Conservation (phyloP, 2,888 invertebrate genomes). For the Lobophora halterata region DNA sequence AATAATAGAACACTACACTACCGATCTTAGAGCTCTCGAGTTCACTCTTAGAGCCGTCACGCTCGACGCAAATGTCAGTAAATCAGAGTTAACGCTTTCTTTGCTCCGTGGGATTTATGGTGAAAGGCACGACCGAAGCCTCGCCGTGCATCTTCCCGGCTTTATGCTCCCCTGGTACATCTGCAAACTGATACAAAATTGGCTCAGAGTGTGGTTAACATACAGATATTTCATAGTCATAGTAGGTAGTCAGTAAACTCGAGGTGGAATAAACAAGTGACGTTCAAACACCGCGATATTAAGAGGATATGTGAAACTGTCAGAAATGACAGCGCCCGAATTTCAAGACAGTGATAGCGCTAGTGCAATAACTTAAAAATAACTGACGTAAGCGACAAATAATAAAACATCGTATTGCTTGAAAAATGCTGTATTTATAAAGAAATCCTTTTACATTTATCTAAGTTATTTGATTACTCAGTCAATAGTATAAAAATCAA, state of each 20-base stretch:
- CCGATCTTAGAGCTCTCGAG: conserved; percentile 27
- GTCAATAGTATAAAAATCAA: too few species aligned
- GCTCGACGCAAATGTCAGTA: conserved; percentile 56
- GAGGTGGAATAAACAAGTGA: conserved; percentile 40
- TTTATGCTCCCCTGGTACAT: conserved; percentile 51
- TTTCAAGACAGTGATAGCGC: too few species aligned
- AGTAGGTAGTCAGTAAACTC: conserved; percentile 41
- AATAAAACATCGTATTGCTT: too few species aligned
- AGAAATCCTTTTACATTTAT: too few species aligned
- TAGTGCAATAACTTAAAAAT: too few species aligned
- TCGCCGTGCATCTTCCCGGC: conserved; percentile 51
- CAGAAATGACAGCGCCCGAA: too few species aligned
- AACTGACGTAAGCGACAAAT: too few species aligned
- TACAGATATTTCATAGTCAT: too few species aligned
- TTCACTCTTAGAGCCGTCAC: conserved; percentile 43
- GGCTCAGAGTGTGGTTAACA: conserved; percentile 31
- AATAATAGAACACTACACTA: too few species aligned
- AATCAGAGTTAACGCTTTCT: conserved; percentile 73
- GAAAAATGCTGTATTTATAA: too few species aligned
- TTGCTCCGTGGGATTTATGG: conserved; percentile 62
- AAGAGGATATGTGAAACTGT: too few species aligned
- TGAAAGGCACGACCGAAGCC: conserved; percentile 49
- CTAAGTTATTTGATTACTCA: too few species aligned
- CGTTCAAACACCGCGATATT: conserved; percentile 36
- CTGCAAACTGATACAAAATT: conserved; percentile 32